Evolutionary conservation across 2,888 invertebrate genomes (phyloP).

Genomic region (Drosophila subsilvestris): DNA sequence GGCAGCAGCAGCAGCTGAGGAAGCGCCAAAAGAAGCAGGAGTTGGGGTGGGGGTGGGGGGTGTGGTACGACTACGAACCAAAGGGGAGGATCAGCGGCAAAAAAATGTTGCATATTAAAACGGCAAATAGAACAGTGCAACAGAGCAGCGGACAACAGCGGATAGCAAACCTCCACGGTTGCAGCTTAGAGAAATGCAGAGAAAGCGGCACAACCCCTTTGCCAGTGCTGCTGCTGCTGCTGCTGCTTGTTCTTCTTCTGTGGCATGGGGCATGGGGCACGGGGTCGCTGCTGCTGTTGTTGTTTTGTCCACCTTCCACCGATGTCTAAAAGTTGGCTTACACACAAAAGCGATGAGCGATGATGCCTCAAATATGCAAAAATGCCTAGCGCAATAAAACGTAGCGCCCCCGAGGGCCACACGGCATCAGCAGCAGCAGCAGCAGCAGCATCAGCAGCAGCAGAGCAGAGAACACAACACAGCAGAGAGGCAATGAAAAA

Average conservation of each 20-base stretch:
- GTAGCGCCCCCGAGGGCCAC: slow-evolving; percentile 38
- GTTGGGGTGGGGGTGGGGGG: slow-evolving; percentile 3
- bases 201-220: slow-evolving; percentile 43
- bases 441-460: background rate
- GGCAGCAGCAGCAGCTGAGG: slow-evolving; percentile 18
- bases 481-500: slow-evolving; percentile 43
- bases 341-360: slow-evolving; percentile 80
- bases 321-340: slow-evolving; percentile 59
- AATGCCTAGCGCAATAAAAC: slow-evolving; percentile 80
- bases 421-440: background rate
- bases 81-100: slow-evolving; percentile 41
- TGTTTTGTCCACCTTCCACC: slow-evolving; percentile 41
- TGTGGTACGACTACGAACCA: slow-evolving; percentile 10
- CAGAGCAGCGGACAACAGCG: slow-evolving; percentile 33
- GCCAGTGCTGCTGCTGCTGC: slow-evolving; percentile 22
- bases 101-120: slow-evolving; percentile 76
- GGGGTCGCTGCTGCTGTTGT: slow-evolving; percentile 13
- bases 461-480: background rate
- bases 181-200: slow-evolving; percentile 71
- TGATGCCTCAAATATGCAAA: slow-evolving; percentile 80
- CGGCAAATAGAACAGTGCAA: slow-evolving; percentile 76
- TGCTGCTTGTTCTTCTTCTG: slow-evolving; percentile 6
- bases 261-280: background rate
- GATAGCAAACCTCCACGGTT: slow-evolving; percentile 34
- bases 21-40: background rate